phyloP scores from a whole-genome alignment of 2,888 invertebrate species.

The Hesperia comma region DNA sequence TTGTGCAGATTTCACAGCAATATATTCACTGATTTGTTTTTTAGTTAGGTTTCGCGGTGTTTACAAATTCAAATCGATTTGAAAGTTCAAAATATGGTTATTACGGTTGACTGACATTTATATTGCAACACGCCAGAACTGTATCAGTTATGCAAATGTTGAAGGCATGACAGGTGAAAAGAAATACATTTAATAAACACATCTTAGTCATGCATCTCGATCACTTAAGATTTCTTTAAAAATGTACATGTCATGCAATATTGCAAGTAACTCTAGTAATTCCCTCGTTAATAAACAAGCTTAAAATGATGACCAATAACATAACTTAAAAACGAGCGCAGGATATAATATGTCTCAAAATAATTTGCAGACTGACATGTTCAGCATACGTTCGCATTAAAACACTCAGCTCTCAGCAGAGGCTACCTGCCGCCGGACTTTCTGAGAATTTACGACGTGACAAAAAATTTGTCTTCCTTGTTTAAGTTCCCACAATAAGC shows the following conservation, averaged over 20 bases:
- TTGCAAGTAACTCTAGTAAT: background rate
- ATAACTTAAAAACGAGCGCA: no score
- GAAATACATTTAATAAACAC: background rate
- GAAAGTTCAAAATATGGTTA: background rate
- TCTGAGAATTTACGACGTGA: constrained; percentile 60
- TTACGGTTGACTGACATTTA: background rate
- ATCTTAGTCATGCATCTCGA: background rate
- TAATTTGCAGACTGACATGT: constrained; percentile 47
- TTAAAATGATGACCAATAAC: background rate
- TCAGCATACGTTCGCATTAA: constrained; percentile 54
- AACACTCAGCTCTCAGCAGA: constrained; percentile 55
- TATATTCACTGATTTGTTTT: background rate
- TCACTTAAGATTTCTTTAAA: background rate
- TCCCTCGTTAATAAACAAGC: background rate
- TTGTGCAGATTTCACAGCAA: constrained; percentile 2
- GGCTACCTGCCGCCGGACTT: constrained; percentile 72
- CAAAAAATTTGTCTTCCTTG: constrained; percentile 69
- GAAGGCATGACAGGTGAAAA: background rate
- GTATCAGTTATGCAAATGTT: background rate
- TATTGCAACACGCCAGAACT: background rate
- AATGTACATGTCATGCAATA: background rate
- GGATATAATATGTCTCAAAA: background rate
- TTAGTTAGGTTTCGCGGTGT: background rate
- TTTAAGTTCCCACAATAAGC: constrained; percentile 76
- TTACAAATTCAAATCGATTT: background rate